phyloP scores from a whole-genome alignment of 2,888 invertebrate species.

The Phania funesta region DNA sequence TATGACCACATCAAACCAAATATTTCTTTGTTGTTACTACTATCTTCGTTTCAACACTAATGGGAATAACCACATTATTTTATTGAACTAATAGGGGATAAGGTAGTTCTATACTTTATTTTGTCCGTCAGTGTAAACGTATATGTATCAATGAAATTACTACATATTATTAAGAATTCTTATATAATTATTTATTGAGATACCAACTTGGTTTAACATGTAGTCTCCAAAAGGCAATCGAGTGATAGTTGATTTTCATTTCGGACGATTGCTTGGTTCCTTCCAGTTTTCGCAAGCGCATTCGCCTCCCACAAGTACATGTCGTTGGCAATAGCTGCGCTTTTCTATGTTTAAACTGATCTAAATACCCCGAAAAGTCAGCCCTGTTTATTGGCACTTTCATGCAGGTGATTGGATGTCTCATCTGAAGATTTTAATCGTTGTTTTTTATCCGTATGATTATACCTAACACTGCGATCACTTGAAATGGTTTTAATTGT shows the following conservation, averaged over 20 bases:
- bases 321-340: constrained; percentile 63
- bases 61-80: no score
- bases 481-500: constrained; percentile 66
- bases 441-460: constrained; percentile 33
- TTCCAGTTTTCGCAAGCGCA: constrained; percentile 58
- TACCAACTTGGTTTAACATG: constrained; percentile 73
- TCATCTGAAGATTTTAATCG: constrained; percentile 11
- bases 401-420: background rate
- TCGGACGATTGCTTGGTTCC: constrained; percentile 68
- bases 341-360: constrained; percentile 72
- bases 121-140: no score
- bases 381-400: constrained; percentile 43
- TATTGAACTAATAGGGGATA: no score
- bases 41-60: no score
- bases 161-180: background rate
- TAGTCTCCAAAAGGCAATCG: constrained; percentile 79
- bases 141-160: no score
- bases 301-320: background rate
- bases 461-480: constrained; percentile 66
- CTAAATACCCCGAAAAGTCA: constrained; percentile 72
- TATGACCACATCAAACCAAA: no score
- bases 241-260: constrained; percentile 65
- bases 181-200: background rate
- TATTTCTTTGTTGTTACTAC: no score
- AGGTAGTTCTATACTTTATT: no score